phyloP scores from a whole-genome alignment of 2,888 invertebrate genomes.

The Merodon equestris region DNA sequence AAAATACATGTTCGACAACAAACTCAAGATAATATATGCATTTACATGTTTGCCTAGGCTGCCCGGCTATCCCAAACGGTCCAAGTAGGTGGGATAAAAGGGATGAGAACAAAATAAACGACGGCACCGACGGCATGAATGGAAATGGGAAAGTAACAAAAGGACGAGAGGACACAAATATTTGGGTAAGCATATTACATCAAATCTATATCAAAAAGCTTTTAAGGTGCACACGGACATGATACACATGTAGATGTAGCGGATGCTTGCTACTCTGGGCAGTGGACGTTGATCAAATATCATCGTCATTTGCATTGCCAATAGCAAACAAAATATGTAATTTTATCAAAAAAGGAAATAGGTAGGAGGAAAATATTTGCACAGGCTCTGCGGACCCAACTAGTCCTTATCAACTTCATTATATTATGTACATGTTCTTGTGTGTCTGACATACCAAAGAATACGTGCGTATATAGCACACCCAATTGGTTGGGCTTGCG shows the following conservation, averaged over 20 bases:
- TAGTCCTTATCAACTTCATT: conserved; percentile 30
- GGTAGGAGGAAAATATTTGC: conserved; percentile 38
- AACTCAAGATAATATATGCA: conserved; percentile 32
- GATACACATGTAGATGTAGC: not conserved
- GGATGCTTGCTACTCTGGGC: conserved; percentile 3
- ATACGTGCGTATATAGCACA: not conserved
- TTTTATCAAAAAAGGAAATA: conserved; percentile 43
- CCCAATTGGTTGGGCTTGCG: conserved; percentile 9
- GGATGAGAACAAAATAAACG: conserved; percentile 12
- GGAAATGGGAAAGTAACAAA: not conserved
- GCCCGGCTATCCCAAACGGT: not conserved
- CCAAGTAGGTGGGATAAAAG: not conserved
- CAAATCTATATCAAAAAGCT: conserved; percentile 51
- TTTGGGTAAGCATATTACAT: conserved; percentile 44
- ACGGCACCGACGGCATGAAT: not conserved
- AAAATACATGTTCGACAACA: conserved; percentile 33
- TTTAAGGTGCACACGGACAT: conserved; percentile 46
- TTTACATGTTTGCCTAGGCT: not conserved
- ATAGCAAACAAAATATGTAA: conserved; percentile 50
- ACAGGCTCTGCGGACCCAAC: conserved; percentile 7
- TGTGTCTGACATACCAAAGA: not conserved
- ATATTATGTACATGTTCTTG: conserved; percentile 14
- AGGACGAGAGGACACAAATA: not conserved
- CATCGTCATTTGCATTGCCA: conserved; percentile 46
- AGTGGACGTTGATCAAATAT: conserved; percentile 45